Percentiles rank a stretch among this genome's conserved stretches.
Evolutionary conservation across 2,113 vertebrate genomes (phyloP).

Genomic region (Corythornis madagascariensis): DNA sequence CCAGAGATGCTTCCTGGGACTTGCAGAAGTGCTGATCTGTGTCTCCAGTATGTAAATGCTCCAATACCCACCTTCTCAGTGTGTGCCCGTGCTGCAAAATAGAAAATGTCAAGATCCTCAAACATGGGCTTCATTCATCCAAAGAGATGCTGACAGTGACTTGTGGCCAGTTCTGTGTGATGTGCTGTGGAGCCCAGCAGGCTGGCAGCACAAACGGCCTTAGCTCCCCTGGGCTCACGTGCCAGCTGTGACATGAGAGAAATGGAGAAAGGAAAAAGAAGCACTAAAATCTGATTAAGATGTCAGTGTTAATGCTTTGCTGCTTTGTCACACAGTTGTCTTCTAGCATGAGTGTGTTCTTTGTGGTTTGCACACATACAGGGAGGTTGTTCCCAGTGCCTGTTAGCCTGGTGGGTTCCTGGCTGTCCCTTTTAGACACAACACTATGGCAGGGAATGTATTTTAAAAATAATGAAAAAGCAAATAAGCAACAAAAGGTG

Average conservation of each 20-base stretch:
- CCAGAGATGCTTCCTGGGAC: neutral
- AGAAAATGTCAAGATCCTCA: neutral
- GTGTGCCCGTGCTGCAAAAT: neutral
- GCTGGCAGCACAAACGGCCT: accelerated
- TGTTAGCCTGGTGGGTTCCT: no score
- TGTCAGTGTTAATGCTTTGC: neutral
- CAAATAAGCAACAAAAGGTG: neutral
- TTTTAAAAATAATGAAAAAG: neutral
- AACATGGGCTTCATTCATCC: neutral
- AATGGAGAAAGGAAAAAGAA: neutral
- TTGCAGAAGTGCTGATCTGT: neutral
- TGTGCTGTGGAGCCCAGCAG: neutral
- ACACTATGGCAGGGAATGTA: neutral
- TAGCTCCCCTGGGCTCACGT: accelerated
- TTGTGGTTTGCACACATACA: neutral
- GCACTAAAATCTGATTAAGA: neutral
- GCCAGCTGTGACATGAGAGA: accelerated
- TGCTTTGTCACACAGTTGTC: neutral
- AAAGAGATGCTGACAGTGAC: neutral
- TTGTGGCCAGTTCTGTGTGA: neutral
- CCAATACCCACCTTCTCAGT: neutral
- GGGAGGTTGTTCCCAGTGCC: neutral
- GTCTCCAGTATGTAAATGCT: neutral
- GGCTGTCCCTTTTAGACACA: accelerated
- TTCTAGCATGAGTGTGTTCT: neutral